These are phyloP conservation scores for Leptothorax acervorum DNA, from an alignment of 2,888 invertebrate genomes.

Conservation along the genomic window DNA sequence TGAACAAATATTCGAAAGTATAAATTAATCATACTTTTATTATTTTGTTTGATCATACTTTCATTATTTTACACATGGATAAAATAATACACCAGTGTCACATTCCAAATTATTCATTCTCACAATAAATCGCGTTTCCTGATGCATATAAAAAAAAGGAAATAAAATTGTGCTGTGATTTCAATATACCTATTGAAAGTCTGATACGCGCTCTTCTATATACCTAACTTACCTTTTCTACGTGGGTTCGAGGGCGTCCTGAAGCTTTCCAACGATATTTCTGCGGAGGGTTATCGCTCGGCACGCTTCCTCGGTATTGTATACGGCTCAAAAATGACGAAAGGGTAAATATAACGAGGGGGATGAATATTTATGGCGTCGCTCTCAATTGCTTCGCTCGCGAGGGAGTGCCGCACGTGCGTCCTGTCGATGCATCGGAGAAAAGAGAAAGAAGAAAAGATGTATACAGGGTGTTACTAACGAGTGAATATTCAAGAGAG, in stretches of 20 bases:
- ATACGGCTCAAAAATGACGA: slow-evolving; percentile 65
- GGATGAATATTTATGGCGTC: slow-evolving; percentile 77
- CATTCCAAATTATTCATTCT: background rate
- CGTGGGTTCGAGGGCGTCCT: slow-evolving; percentile 57
- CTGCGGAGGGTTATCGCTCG: slow-evolving; percentile 61
- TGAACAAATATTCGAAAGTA: background rate
- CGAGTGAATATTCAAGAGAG: slow-evolving; percentile 60
- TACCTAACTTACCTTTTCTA: slow-evolving; percentile 48
- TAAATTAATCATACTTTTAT: background rate
- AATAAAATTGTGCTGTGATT: background rate
- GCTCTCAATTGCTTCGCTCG: slow-evolving; percentile 60
- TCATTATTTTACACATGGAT: background rate
- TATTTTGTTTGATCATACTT: background rate
- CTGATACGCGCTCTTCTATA: slow-evolving; percentile 38
- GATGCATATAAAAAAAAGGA: background rate
- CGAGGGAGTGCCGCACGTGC: slow-evolving; percentile 53
- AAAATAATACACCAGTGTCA: background rate
- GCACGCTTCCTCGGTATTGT: slow-evolving; percentile 59
- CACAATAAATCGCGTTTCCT: background rate
- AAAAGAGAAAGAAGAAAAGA: slow-evolving; percentile 32
- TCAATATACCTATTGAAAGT: slow-evolving; percentile 51
- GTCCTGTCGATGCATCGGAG: slow-evolving; percentile 57
- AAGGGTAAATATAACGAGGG: slow-evolving; percentile 76
- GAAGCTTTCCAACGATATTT: slow-evolving; percentile 62
- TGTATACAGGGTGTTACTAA: no score